Percentiles rank a stretch among this genome's conserved stretches.
Evolutionary conservation across 2,113 vertebrate genomes (phyloP).

Genomic region (Tragelaphus scriptus): DNA sequence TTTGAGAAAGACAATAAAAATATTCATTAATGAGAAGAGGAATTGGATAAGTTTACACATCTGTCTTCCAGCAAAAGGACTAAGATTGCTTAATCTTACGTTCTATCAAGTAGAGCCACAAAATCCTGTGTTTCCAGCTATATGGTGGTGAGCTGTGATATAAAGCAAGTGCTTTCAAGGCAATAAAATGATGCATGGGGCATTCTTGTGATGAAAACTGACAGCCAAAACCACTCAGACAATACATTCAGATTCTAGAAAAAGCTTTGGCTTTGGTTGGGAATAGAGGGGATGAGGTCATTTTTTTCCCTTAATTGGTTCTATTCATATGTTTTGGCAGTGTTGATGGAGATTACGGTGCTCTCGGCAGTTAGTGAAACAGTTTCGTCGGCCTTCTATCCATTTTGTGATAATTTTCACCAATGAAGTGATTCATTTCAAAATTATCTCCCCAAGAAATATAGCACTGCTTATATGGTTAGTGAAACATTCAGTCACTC

Average conservation of each 20-base stretch:
- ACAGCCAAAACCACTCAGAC: neutral
- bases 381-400: neutral
- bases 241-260: neutral
- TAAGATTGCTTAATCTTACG: neutral
- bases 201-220: neutral
- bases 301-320: neutral
- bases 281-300: neutral
- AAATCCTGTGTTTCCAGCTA: neutral
- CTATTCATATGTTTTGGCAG: neutral
- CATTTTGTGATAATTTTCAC: slow-evolving; percentile 3
- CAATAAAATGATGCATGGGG: neutral
- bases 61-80: neutral
- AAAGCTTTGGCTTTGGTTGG: neutral
- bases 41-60: neutral
- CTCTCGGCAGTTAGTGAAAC: neutral
- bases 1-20: neutral
- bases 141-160: neutral
- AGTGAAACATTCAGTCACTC: neutral
- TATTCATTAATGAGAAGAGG: neutral
- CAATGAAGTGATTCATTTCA: slow-evolving; percentile 9
- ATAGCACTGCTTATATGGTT: neutral
- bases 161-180: neutral
- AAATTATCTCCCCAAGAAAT: neutral
- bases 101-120: neutral
- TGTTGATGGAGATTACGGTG: neutral